Percentiles rank a stretch among this genome's conserved stretches.
These are phyloP conservation scores for Pseudomyrmex concolor DNA, from an alignment of 1,140 invertebrate species.

Conservation along the genomic window DNA sequence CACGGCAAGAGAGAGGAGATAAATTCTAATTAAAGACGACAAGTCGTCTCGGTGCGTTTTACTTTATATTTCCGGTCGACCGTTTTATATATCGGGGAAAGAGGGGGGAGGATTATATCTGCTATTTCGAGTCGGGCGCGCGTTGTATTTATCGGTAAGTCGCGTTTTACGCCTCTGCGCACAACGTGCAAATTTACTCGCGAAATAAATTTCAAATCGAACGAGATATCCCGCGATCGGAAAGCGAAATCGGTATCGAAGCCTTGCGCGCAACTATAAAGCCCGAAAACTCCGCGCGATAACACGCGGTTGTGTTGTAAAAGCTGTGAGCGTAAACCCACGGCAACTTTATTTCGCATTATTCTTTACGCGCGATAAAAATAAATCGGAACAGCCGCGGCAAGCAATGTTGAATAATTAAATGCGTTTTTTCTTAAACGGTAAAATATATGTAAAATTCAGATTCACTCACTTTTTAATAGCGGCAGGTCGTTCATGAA, in stretches of 20 bases:
- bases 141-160: slow-evolving; percentile 29
- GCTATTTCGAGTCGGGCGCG: slow-evolving; percentile 35
- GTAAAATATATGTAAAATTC: too few relatives aligned
- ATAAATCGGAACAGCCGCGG: background rate
- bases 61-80: slow-evolving; percentile 71
- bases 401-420: background rate
- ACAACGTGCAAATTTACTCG: slow-evolving; percentile 36
- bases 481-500: slow-evolving; percentile 95
- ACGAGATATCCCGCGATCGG: background rate
- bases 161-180: slow-evolving; percentile 3
- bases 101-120: slow-evolving; percentile 40
- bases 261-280: background rate
- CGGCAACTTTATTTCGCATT: too few relatives aligned
- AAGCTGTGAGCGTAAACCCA: too few relatives aligned
- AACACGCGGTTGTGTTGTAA: too few relatives aligned
- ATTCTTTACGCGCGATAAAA: background rate
- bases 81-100: slow-evolving; percentile 32
- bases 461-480: slow-evolving; percentile 92
- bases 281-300: background rate
- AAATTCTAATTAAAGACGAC: slow-evolving; percentile 73
- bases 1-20: slow-evolving; percentile 49
- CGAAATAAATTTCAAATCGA: slow-evolving; percentile 52
- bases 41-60: slow-evolving; percentile 40
- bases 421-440: too few relatives aligned
- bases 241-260: too few relatives aligned